Conservation (phyloP, 92 coral and sea anemone genomes). For the Epizoanthus ramosus region DNA sequence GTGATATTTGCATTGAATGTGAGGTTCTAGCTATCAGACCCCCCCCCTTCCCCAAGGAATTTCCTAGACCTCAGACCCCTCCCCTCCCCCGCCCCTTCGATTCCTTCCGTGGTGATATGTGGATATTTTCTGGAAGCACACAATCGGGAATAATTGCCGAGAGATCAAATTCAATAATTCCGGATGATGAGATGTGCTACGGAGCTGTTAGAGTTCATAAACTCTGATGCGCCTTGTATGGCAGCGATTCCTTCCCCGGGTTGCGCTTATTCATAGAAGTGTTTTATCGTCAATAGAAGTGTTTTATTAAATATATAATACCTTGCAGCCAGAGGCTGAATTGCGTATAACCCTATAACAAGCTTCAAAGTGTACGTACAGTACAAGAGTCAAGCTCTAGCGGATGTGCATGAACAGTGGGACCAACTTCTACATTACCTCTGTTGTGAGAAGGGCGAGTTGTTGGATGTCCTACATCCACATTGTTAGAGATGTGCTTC, state of each 20-base stretch:
- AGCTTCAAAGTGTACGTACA: conserved; percentile 10
- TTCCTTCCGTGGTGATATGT: too few species aligned
- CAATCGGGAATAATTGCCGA: conserved; percentile 39
- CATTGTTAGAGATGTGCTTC: too few species aligned
- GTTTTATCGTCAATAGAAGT: too few species aligned
- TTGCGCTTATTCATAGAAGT: conserved; percentile 9
- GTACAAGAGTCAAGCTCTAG: conserved; percentile 35
- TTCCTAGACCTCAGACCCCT: too few species aligned
- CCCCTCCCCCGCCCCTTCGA: too few species aligned
- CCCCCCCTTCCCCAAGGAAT: too few species aligned
- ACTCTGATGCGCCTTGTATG: conserved; percentile 39
- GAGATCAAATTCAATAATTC: conserved; percentile 28
- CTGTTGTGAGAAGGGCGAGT: too few species aligned
- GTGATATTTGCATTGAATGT: conserved; percentile 48
- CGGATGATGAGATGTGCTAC: conserved; percentile 47
- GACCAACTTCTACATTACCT: background rate
- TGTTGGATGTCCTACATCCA: too few species aligned
- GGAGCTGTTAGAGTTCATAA: conserved; percentile 45
- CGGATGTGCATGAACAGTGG: conserved; percentile 39
- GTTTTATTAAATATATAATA: too few species aligned
- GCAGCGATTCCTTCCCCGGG: conserved; percentile 47
- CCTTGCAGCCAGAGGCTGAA: too few species aligned
- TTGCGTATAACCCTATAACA: conserved; percentile 24
- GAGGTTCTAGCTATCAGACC: too few species aligned
- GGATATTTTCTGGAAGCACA: too few species aligned